Base-by-base conservation (phyloP, 2,888 invertebrate genomes). In the Catocala sponsa region DNA sequence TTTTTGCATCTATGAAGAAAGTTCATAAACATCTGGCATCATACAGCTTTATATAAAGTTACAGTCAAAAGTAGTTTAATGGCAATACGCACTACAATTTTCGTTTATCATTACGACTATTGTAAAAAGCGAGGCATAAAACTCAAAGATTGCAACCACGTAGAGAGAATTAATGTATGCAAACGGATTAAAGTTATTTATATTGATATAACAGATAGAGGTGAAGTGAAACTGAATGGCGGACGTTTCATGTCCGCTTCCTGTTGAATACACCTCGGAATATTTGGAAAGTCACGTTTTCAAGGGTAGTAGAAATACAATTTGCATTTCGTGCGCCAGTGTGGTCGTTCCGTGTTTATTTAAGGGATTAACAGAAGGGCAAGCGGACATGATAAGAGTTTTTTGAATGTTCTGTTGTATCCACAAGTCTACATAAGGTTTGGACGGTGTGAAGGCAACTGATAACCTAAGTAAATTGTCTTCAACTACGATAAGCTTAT, bases 251-350 rank as follows among this genome's bases (percentile, higher is more conserved):
- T 58, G 65, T 80, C 76, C 79, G 73, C 76, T 84, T 87, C 86
- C 87, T 82, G 79, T 55, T 64, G 55, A 59, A 65, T 69, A 74
- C 70, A 50, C 67, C 52, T 70, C 64, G 61, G 74, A 72, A 78
- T 79, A 79, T 84, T 82, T 79, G 71, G 76, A 85, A 85, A 86
- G 85, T 82, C 83, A 84, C 82, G 76, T 83, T 79, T 85, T 84
- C 86, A 89, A 87, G 87, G 87, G 77, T 82, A 83, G 77, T 78
- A 74, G 76, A 84, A 83, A 82, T 69, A 78, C 79, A 77, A 82
- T 82, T 74, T 76, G 80, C 81, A 81, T 82, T 81, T 67, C 58
- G 66, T 65, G 63, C 42, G 60, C 57, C 12, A 59, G 57, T 55
- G 66, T 72, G 69, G 53, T 72, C 73, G 72, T 88, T 86, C 85